Percentiles rank a stretch among this genome's conserved stretches.
phyloP scores from a whole-genome alignment of 2,888 invertebrate genomes.

The Macrosiphum euphorbiae region DNA sequence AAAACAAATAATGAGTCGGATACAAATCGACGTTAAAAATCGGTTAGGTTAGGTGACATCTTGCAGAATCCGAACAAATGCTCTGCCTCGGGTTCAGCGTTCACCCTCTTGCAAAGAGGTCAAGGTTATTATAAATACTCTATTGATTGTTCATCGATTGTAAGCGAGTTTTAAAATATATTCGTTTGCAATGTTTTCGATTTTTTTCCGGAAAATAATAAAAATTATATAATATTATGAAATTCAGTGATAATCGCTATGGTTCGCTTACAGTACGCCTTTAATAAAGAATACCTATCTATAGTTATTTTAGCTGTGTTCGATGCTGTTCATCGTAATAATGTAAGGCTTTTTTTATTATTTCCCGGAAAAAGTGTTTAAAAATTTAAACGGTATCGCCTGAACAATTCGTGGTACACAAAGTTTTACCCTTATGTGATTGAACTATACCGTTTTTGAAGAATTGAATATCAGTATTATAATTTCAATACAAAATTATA shows the following conservation, averaged over 20 bases:
- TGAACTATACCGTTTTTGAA: neutral
- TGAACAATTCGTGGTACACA: neutral
- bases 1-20: neutral
- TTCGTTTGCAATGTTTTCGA: neutral
- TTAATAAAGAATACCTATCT: neutral
- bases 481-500: neutral
- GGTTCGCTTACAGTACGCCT: neutral
- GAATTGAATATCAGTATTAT: neutral
- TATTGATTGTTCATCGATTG: neutral
- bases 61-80: neutral
- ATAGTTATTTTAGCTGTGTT: neutral
- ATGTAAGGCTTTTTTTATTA: neutral
- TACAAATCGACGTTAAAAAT: neutral
- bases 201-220: neutral
- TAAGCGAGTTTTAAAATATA: neutral
- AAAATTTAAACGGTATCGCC: neutral
- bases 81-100: neutral
- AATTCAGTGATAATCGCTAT: neutral
- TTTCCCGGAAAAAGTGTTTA: neutral
- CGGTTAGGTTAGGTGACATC: neutral
- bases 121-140: neutral
- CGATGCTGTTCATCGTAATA: neutral
- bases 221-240: neutral
- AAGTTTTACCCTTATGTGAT: neutral
- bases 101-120: neutral